Evolutionary conservation across 2,888 invertebrate species (phyloP), one percentile per base, ranked within the genome.

Genomic region (Thereva nobilitata): DNA sequence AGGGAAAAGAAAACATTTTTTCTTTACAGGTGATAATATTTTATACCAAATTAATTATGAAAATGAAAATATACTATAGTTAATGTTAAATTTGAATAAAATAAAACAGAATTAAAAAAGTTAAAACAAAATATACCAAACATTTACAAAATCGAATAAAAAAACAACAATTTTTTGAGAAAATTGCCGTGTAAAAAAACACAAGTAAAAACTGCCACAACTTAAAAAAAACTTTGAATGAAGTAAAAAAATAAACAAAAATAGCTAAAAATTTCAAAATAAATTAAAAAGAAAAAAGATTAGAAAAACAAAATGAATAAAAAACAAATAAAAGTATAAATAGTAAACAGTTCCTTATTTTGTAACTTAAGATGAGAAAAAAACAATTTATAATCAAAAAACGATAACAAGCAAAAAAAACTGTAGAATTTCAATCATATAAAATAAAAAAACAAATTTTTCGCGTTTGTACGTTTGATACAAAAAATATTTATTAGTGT

Each of bases 341-440:
- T 9, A 44, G 44, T n/a, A 9, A 44, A 41, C 49, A 59, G 59
- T 59, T 59, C 59, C 59, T 59, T 59, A 59, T 59, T 59, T 59
- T 59, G 41, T 47, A 59, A 59, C 49, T 59, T 23, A 23, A 23
- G 23, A 23, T 23, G 23, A 59, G 59, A 38, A 47, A 59, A 59
- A 47, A 59, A 59, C 37, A 38, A 54, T 10, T 10, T 59, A 47
- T 47, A 35, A 47, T 42, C 38, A 59, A 49, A 54, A 55, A 55
- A 41, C 44, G n/a, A 44, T 44, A 44, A 44, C 10, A 53, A 34
- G 35, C n/a, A 35, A 53, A 53, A 52, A 53, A 8, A 52, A 37
- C 35, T 8, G 34, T 5, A 37, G 12, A 53, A 9, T 8, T 53
- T 53, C 10, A 6, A 9, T 10, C 7, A 53, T 4, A 9, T 44